Evolutionary conservation across 1,140 invertebrate species (phyloP).

Genomic region (Stegodyphus dumicola): DNA sequence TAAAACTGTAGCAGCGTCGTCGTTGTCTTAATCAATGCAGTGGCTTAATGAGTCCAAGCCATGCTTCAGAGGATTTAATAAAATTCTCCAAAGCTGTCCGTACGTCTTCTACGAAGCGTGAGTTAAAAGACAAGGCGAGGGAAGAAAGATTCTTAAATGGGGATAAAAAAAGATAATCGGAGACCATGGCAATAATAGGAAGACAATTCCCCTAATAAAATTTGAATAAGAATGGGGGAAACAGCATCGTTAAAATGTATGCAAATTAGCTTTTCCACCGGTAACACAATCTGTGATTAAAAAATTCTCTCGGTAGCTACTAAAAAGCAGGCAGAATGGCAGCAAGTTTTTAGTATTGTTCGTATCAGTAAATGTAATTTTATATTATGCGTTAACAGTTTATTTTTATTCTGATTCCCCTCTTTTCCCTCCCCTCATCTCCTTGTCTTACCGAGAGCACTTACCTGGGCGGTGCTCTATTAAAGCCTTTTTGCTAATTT

Average conservation of each 20-base stretch:
- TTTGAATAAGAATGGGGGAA: conserved; percentile 62
- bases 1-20: conserved; percentile 27
- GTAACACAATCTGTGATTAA: conserved; percentile 62
- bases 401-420: conserved; percentile 22
- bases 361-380: conserved; percentile 60
- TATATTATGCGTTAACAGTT: conserved; percentile 62
- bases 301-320: conserved; percentile 45
- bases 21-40: conserved; percentile 57
- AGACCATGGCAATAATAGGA: conserved; percentile 57
- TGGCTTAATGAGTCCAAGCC: conserved; percentile 40
- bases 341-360: conserved; percentile 58
- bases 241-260: conserved; percentile 62
- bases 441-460: conserved; percentile 34
- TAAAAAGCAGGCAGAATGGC: conserved; percentile 46
- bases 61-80: conserved; percentile 58
- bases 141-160: conserved; percentile 20
- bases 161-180: conserved; percentile 55
- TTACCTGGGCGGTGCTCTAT: conserved; percentile 58
- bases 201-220: conserved; percentile 62
- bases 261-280: conserved; percentile 58
- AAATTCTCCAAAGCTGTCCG: conserved; percentile 31
- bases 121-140: conserved; percentile 13
- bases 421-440: conserved; percentile 4
- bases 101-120: background rate
- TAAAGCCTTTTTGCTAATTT: conserved; percentile 55